phyloP scores from a whole-genome alignment of 2,113 vertebrate genomes.

The Leptosomus discolor region DNA sequence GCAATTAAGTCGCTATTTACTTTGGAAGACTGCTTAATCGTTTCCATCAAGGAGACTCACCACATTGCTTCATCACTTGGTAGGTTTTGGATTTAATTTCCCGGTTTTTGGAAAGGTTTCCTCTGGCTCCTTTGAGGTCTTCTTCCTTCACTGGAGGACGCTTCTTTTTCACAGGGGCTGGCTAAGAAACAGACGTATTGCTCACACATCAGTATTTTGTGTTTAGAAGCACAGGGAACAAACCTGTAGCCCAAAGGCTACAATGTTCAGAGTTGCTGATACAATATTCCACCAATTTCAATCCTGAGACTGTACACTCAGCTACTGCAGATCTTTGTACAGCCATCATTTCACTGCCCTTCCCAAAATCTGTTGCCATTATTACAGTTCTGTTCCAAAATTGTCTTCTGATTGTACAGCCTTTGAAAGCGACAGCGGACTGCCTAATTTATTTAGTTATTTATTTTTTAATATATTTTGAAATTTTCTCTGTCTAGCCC shows the following conservation, averaged over 20 bases:
- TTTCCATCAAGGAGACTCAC: slow-evolving; percentile 71
- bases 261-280: background rate
- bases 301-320: background rate
- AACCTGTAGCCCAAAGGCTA: background rate
- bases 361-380: background rate
- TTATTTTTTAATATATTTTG: background rate
- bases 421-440: background rate
- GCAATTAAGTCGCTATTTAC: background rate
- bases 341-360: background rate
- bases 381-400: background rate
- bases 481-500: background rate
- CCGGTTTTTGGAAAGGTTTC: slow-evolving; percentile 86
- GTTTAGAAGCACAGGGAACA: background rate
- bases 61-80: slow-evolving; percentile 93
- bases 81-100: slow-evolving; percentile 97
- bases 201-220: background rate
- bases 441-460: background rate
- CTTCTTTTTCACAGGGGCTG: slow-evolving; percentile 88
- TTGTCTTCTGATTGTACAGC: background rate
- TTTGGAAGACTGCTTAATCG: background rate
- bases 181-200: slow-evolving; percentile 20
- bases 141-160: slow-evolving; percentile 92
- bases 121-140: slow-evolving; percentile 93
- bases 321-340: background rate
- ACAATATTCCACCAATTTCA: background rate